Percentiles rank a stretch among this genome's conserved stretches.
phyloP scores from a whole-genome alignment of 2,113 vertebrate species.

The Chinchilla lanigera region DNA sequence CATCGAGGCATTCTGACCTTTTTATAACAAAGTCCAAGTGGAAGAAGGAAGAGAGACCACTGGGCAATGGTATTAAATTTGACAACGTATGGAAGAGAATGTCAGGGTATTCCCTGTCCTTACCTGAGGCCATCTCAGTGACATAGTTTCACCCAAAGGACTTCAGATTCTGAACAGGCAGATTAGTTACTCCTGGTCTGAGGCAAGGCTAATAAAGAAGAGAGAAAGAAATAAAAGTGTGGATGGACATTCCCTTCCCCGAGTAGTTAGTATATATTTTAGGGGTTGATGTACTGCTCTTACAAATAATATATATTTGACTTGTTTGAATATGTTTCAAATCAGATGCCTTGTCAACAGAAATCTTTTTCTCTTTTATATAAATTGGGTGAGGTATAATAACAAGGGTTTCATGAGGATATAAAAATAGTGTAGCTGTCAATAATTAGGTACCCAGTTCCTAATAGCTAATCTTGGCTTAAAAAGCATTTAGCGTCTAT shows the following conservation, averaged over 20 bases:
- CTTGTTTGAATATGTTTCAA: constrained; percentile 34
- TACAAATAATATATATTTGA: not conserved
- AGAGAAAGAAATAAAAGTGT: not conserved
- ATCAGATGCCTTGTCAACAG: not conserved
- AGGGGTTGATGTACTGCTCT: not conserved
- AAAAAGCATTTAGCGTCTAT: not conserved
- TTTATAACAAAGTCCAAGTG: not conserved
- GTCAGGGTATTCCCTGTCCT: not conserved
- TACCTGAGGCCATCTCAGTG: not conserved
- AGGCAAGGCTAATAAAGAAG: not conserved
- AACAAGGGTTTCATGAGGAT: not conserved
- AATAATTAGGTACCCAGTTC: not conserved
- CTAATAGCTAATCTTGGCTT: not conserved
- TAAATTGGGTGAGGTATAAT: not conserved
- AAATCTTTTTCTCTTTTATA: not conserved
- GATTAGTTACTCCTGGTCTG: not conserved
- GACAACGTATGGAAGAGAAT: not conserved
- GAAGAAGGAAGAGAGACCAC: not conserved
- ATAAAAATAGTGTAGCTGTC: constrained; percentile 26
- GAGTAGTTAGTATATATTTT: not conserved
- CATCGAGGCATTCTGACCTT: not conserved
- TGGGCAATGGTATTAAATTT: not conserved
- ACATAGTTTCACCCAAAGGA: not conserved
- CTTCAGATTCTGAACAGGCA: not conserved
- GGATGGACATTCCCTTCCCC: not conserved